Base-by-base conservation (phyloP, 2,113 vertebrate species). In the Okapia johnstoni region DNA sequence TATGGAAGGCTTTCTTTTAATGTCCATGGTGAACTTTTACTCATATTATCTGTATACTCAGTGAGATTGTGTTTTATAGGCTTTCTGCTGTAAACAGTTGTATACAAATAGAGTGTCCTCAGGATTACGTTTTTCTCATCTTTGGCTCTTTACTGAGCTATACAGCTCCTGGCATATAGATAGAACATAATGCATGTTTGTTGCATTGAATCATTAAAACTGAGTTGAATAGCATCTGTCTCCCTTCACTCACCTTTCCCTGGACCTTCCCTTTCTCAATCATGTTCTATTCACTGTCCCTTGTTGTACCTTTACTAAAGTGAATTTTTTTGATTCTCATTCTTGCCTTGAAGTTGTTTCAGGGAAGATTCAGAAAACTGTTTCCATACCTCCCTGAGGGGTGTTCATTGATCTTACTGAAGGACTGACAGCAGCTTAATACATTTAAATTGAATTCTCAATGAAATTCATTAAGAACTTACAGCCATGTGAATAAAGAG, bases 381-480 rank as follows among this genome's bases (percentile, higher is more conserved):
- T 88, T 95, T 84, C 83, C 46, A 55, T 33, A 90, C 81, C 8
- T 92, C 58, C 26, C 8, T 46, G 19, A 89, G 73, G 89, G 73
- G 28, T 95, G 52, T 83, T 92, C 88, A 95, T 97, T 96, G 90
- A 97, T 96, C 90, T 97, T 97, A 92, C 88, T 93, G 81, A 97
- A 77, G 50, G 83, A 93, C 55, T 88, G 96, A 92, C 91, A 96
- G 88, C 94, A 94, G 85, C 77, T 95, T 97, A 97, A 90, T 96
- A 85, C 52, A 92, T 95, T 96, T 97, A 95, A 98, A 95, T 96
- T 85, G 89, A 97, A 94, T 96, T 96, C 84, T 92, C 6, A 4
- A 80, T 92, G 73, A 97, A 97, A 90, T 97, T 96, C 94, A 93
- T 97, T 95, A 98, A 92, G 95, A 97, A 93, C 70, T 85, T 76